Percentiles rank a stretch among this genome's conserved stretches.
These are phyloP conservation scores for Aelia acuminata DNA, from an alignment of 2,888 invertebrate species.

Conservation along the genomic window DNA sequence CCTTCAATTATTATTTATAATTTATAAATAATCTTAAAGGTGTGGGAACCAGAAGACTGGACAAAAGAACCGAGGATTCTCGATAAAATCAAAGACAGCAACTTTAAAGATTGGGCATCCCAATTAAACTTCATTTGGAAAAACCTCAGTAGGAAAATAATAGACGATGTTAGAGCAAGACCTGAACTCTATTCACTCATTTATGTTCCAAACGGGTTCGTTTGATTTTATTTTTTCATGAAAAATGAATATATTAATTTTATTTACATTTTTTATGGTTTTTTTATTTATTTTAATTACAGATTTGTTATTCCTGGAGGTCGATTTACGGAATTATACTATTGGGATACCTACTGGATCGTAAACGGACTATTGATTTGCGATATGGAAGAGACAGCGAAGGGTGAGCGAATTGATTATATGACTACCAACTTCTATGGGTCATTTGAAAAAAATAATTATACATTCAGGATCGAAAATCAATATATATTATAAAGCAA, in stretches of 20 bases:
- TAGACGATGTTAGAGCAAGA: slow-evolving; percentile 69
- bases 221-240: background rate
- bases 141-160: slow-evolving; percentile 74
- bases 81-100: slow-evolving; percentile 69
- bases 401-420: slow-evolving; percentile 64
- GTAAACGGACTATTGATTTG: slow-evolving; percentile 83
- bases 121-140: slow-evolving; percentile 68
- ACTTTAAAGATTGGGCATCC: slow-evolving; percentile 70
- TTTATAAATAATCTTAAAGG: slow-evolving; percentile 59
- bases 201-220: slow-evolving; percentile 77
- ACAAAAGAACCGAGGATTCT: slow-evolving; percentile 69
- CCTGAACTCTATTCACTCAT: slow-evolving; percentile 77
- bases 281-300: slow-evolving; percentile 6
- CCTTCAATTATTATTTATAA: background rate
- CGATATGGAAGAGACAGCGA: slow-evolving; percentile 77
- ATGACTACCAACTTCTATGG: no score
- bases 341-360: slow-evolving; percentile 93
- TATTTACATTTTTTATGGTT: background rate
- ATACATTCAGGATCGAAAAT: no score
- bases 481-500: no score
- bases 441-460: no score
- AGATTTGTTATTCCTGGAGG: slow-evolving; percentile 77
- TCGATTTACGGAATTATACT: slow-evolving; percentile 81
- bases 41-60: slow-evolving; percentile 68
- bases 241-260: background rate